phyloP scores from a whole-genome alignment of 2,113 vertebrate genomes.

The Ciconia boyciana region DNA sequence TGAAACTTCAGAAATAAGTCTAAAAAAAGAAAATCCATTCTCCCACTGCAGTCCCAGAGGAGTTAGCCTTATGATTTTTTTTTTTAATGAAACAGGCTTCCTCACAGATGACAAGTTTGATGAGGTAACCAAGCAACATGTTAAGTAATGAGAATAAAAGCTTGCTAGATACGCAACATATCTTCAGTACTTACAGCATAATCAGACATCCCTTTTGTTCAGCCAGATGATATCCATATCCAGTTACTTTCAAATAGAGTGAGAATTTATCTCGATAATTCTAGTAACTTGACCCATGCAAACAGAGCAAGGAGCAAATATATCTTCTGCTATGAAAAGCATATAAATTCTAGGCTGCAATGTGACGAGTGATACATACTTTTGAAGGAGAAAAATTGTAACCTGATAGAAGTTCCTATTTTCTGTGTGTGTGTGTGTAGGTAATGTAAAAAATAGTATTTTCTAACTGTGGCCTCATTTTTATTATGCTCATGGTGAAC shows the following conservation, averaged over 20 bases:
- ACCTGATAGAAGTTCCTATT: background rate
- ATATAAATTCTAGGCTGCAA: background rate
- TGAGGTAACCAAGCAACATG: conserved; percentile 50
- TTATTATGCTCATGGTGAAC: background rate
- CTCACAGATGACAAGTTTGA: conserved; percentile 11
- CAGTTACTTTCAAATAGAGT: background rate
- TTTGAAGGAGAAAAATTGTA: background rate
- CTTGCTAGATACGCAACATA: background rate
- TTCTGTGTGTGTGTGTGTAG: rapidly evolving
- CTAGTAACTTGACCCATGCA: background rate
- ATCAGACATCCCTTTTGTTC: conserved; percentile 28
- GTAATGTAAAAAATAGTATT: background rate
- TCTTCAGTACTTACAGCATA: background rate
- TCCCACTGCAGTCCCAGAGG: background rate
- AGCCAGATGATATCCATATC: background rate
- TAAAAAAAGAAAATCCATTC: background rate
- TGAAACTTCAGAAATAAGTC: background rate
- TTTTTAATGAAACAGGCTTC: background rate
- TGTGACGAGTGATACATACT: background rate
- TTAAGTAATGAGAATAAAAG: conserved; percentile 45
- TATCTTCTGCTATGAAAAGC: background rate
- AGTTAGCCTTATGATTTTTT: background rate
- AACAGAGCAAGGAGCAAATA: background rate
- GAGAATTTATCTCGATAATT: background rate
- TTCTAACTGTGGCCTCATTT: background rate